phyloP scores from a whole-genome alignment of 2,888 invertebrate species.

The Bhutanitis thaidina region DNA sequence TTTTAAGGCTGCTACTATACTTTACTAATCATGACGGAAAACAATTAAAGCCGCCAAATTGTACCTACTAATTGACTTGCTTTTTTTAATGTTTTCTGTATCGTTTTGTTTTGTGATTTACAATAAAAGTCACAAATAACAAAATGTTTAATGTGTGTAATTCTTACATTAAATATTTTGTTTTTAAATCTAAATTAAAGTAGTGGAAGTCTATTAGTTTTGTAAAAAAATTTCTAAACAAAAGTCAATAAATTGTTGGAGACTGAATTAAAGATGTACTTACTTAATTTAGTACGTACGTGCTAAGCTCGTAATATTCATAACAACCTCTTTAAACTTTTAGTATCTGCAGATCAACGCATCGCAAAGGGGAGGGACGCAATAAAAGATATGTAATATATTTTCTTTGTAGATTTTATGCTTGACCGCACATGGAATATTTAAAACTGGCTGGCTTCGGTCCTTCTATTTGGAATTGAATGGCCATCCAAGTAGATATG shows the following conservation, averaged over 20 bases:
- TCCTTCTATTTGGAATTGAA: conserved; percentile 57
- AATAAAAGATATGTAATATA: conserved; percentile 75
- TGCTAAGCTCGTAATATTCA: conserved; percentile 39
- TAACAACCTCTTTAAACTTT: conserved; percentile 55
- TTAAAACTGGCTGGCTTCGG: conserved; percentile 63
- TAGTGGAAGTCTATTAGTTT: no score
- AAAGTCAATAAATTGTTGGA: background rate
- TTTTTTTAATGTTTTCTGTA: no score
- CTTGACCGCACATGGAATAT: conserved; percentile 77
- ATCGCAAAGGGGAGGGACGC: conserved; percentile 55
- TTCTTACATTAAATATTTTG: no score
- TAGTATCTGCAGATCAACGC: conserved; percentile 37
- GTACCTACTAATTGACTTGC: no score
- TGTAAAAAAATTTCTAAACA: background rate
- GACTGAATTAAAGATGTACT: conserved; percentile 15
- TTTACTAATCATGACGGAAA: no score
- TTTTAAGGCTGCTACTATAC: no score
- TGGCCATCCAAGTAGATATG: conserved; percentile 60
- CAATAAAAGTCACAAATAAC: no score
- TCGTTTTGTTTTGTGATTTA: no score
- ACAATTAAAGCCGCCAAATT: no score
- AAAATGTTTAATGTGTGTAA: no score
- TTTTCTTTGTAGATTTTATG: conserved; percentile 77
- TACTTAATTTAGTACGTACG: conserved; percentile 25
- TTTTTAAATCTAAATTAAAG: no score